Conservation (phyloP, 2,113 vertebrate genomes). For the Terrapene triunguis region DNA sequence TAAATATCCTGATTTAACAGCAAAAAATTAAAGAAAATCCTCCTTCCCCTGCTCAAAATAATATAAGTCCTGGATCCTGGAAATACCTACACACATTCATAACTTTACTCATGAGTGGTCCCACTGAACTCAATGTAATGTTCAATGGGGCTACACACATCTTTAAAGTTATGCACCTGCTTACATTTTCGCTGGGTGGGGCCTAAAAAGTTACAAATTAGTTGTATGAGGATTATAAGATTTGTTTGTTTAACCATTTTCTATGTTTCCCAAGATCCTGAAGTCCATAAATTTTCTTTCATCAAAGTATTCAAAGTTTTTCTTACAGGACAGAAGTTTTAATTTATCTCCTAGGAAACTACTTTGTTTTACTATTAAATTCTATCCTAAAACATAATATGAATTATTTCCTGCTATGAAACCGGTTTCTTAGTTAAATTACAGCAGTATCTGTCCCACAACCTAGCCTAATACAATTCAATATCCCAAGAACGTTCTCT, state of each 20-base stretch:
- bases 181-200: not conserved
- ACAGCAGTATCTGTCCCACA: not conserved
- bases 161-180: not conserved
- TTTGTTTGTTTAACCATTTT: not conserved
- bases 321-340: not conserved
- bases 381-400: not conserved
- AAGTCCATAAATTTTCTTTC: not conserved
- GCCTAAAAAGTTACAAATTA: not conserved
- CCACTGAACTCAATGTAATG: not conserved
- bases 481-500: not conserved
- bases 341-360: not conserved
- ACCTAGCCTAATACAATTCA: not conserved
- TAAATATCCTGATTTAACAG: not conserved
- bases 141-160: not conserved
- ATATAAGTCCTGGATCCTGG: not conserved
- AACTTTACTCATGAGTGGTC: not conserved
- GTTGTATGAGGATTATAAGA: not conserved
- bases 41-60: not conserved
- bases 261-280: not conserved
- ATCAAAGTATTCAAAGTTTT: not conserved
- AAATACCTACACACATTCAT: not conserved
- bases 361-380: not conserved
- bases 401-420: not conserved
- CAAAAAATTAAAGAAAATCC: not conserved
- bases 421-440: not conserved